phyloP scores from a whole-genome alignment of 2,113 vertebrate genomes.

The Eurypyga helias region DNA sequence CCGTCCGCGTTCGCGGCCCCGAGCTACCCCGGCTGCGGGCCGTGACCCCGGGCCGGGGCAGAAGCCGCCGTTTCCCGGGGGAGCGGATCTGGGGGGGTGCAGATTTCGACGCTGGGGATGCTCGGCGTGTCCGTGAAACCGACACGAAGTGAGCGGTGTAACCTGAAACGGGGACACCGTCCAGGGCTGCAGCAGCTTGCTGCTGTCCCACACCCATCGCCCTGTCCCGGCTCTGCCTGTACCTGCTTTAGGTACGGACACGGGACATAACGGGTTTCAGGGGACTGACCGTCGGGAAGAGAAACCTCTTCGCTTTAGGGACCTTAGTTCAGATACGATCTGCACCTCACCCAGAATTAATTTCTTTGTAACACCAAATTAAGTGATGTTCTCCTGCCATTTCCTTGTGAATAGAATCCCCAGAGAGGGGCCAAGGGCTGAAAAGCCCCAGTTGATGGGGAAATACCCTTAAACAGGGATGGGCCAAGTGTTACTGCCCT shows the following conservation, averaged over 20 bases:
- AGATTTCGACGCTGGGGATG: fast-evolving
- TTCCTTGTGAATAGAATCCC: not conserved
- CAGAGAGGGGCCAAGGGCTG: not conserved
- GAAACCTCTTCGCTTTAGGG: fast-evolving
- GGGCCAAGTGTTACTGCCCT: not conserved
- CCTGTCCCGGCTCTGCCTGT: not conserved
- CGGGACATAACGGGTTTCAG: no score
- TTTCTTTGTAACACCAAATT: not conserved
- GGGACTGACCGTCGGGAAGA: fast-evolving
- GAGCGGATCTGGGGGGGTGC: fast-evolving
- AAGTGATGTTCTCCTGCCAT: fast-evolving
- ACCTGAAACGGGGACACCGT: fast-evolving
- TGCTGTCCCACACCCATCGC: fast-evolving
- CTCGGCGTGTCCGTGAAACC: not conserved
- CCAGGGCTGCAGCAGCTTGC: not conserved
- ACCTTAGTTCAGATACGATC: not conserved
- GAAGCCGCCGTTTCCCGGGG: no score
- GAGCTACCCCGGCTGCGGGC: not conserved
- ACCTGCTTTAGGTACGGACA: not conserved
- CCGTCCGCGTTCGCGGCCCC: not conserved
- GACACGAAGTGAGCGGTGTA: fast-evolving
- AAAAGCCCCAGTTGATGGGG: not conserved
- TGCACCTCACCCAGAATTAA: not conserved
- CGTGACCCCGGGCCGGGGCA: not conserved
- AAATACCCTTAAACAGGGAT: fast-evolving